These are phyloP conservation scores for Ptychobarbus kaznakovi DNA, from an alignment of 2,797 vertebrate genomes.

Conservation along the genomic window DNA sequence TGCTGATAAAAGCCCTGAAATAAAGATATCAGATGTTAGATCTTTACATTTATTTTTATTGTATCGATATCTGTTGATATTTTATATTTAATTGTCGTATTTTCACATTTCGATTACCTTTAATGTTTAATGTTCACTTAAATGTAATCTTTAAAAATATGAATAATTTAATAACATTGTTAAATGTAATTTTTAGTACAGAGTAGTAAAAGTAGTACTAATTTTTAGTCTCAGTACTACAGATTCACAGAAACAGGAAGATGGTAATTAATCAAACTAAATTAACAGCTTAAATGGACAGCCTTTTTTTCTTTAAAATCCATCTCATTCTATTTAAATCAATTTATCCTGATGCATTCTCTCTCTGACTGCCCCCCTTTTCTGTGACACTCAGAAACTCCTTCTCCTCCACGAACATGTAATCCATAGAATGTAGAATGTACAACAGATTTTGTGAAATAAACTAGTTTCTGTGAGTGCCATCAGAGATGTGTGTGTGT, in stretches of 20 bases:
- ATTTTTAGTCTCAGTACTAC: too few relatives aligned
- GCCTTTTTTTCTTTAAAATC: slow-evolving; percentile 3
- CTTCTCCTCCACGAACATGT: slow-evolving; percentile 16
- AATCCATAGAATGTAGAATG: slow-evolving; percentile 52
- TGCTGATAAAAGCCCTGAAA: background rate
- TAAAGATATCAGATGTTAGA: background rate
- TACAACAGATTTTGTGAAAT: slow-evolving; percentile 15
- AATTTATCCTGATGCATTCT: slow-evolving; percentile 41
- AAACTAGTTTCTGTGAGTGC: slow-evolving; percentile 30
- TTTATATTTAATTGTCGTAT: background rate
- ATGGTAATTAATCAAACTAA: slow-evolving; percentile 1
- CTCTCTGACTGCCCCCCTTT: background rate
- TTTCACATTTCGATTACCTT: background rate
- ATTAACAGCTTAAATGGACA: slow-evolving; percentile 18
- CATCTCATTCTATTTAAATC: slow-evolving; percentile 49
- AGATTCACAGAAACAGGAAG: slow-evolving; percentile 9
- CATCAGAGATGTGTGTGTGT: slow-evolving; percentile 12
- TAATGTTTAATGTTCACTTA: background rate
- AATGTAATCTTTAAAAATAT: background rate
- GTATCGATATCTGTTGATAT: background rate
- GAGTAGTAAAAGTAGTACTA: too few relatives aligned
- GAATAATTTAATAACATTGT: background rate
- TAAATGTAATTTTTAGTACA: too few relatives aligned
- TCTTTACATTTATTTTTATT: background rate
- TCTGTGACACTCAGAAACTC: background rate